Evolutionary conservation across 2,888 invertebrate genomes (phyloP), one percentile per base, ranked within the genome.

Genomic region (Smittia sp.): DNA sequence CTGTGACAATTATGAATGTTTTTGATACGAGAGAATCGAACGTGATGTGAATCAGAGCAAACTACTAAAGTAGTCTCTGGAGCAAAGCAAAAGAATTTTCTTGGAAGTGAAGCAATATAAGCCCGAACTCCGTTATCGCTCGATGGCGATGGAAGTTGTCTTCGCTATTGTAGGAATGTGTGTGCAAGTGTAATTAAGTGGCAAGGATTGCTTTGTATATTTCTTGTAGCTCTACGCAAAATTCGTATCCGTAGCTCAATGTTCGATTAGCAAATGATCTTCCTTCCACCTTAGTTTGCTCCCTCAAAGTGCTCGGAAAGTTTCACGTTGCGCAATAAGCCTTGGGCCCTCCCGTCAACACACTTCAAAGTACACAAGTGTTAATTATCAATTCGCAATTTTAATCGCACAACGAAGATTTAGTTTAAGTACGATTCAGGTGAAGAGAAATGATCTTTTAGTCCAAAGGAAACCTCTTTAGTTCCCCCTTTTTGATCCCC

Each of bases 1-100:
- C 54, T 70, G 69, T 70, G 69, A 54, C 52, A 54, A 70, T 72
- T 69, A 63, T 62, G 22, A 27, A 39, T 72, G 72, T 62, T 72
- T 72, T 70, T 62, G 58, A 58, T 9, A 22, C 58, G 58, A 58
- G 58, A 13, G n/a, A n/a, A 46, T 22, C 18, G 58, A 46, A n/a
- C 13, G 46, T 22, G 22, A 22, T 18, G 15, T 13, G 15, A 46
- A 2, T 46, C 46, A 32, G 32, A 32, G n/a, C 58, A 22, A 58
- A 58, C 7, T 22, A 58, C n/a, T n/a, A n/a, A n/a, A n/a, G n/a
- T n/a, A n/a, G n/a, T n/a, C n/a, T n/a, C n/a, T n/a, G n/a, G n/a
- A 58, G 18, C 46, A 6, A 46, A n/a, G 32, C 32, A 32, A 32
- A 32, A 32, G 32, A 32, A 32, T n/a, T 46, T 46, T 46, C 15